phyloP scores from a whole-genome alignment of 1,140 invertebrate species.

The Drosophila rhopaloa region DNA sequence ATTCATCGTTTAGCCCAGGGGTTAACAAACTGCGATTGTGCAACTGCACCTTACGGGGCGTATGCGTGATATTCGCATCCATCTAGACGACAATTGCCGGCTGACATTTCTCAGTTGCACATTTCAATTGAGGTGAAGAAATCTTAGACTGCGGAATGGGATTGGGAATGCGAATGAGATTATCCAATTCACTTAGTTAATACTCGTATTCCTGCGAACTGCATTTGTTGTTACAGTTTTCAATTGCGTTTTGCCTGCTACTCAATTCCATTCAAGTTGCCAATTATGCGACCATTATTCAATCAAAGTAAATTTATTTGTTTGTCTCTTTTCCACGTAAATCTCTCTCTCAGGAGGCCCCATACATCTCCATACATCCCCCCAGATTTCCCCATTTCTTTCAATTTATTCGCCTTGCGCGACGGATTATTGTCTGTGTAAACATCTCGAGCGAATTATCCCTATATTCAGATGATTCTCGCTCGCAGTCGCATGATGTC shows the following conservation, averaged over 20 bases:
- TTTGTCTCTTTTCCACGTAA: slow-evolving; percentile 83
- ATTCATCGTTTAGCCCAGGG: slow-evolving; percentile 44
- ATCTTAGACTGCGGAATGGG: slow-evolving; percentile 42
- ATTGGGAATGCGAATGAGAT: slow-evolving; percentile 64
- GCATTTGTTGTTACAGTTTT: slow-evolving; percentile 54
- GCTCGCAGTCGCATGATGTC: slow-evolving; percentile 54
- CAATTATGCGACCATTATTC: slow-evolving; percentile 84
- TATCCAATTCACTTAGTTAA: slow-evolving; percentile 82
- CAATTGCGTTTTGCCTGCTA: slow-evolving; percentile 82
- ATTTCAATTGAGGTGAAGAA: slow-evolving; percentile 76
- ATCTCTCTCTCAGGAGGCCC: slow-evolving; percentile 33
- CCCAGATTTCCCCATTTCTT: slow-evolving; percentile 44
- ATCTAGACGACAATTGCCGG: slow-evolving; percentile 78
- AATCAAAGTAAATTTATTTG: slow-evolving; percentile 85
- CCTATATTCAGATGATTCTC: slow-evolving; percentile 28
- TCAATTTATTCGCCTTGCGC: slow-evolving; percentile 80
- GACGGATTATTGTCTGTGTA: slow-evolving; percentile 72
- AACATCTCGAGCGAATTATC: slow-evolving; percentile 72
- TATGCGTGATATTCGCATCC: slow-evolving; percentile 77
- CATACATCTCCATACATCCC: slow-evolving; percentile 12
- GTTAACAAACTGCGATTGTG: slow-evolving; percentile 70
- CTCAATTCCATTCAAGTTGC: slow-evolving; percentile 85
- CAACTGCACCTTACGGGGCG: slow-evolving; percentile 49
- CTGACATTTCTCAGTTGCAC: slow-evolving; percentile 83
- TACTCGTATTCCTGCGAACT: slow-evolving; percentile 27